Percentiles rank a stretch among this genome's conserved stretches.
Conservation (phyloP, 2,797 vertebrate species). For the Valencia hispanica region DNA sequence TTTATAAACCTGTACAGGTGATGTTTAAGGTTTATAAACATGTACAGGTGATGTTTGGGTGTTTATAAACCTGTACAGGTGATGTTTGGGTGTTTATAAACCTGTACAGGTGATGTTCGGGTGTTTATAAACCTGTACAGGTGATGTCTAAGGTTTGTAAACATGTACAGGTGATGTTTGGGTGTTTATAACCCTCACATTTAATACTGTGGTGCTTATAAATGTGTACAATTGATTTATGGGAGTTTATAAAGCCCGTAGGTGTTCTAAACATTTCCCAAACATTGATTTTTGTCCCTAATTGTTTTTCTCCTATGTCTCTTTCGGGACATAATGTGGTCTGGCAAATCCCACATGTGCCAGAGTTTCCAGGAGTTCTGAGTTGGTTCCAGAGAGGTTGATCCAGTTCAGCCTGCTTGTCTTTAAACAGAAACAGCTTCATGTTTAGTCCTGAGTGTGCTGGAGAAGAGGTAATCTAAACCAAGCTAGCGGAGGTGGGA, state of each 20-base stretch:
- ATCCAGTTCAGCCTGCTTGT: background rate
- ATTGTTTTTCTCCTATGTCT: background rate
- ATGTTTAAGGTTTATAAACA: background rate
- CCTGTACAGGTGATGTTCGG: background rate
- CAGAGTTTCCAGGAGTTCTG: background rate
- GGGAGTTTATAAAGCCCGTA: background rate
- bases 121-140: background rate
- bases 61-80: background rate
- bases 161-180: background rate
- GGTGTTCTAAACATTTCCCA: background rate
- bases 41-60: background rate
- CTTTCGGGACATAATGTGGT: background rate
- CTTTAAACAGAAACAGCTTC: background rate
- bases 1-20: background rate
- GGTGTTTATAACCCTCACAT: no score
- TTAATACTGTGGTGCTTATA: background rate
- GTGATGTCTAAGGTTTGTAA: background rate
- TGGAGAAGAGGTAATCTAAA: background rate
- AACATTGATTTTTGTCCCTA: background rate
- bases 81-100: background rate
- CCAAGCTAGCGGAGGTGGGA: slow-evolving; percentile 20
- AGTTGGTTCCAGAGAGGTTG: background rate
- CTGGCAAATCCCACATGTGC: background rate
- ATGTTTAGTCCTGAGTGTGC: background rate
- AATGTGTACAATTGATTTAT: background rate